A percentile compares a stretch with the other conserved stretches of the same genome.
These are phyloP conservation scores for Drosophila pseudoananassae DNA, from an alignment of 1,140 invertebrate species.

Conservation along the genomic window DNA sequence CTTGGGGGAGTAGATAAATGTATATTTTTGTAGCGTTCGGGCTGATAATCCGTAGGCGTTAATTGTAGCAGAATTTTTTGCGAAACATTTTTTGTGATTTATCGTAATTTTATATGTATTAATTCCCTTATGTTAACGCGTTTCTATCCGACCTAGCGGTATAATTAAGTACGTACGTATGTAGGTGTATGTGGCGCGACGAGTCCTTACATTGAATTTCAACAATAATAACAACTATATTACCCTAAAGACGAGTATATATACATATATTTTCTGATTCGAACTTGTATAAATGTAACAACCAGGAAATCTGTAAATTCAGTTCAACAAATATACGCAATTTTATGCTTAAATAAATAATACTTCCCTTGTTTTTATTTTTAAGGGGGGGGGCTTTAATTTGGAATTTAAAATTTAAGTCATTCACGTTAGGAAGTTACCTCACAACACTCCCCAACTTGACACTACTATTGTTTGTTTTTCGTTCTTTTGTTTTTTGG, in stretches of 20 bases:
- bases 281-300: constrained; percentile 53
- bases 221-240: constrained; percentile 59
- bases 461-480: constrained; percentile 10
- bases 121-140: constrained; percentile 57
- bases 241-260: constrained; percentile 46
- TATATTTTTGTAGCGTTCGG: constrained; percentile 69
- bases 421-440: constrained; percentile 13
- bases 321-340: constrained; percentile 60
- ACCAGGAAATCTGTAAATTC: constrained; percentile 42
- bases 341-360: constrained; percentile 57
- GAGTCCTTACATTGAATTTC: constrained; percentile 65
- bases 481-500: not conserved
- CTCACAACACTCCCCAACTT: constrained; percentile 22
- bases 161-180: constrained; percentile 23
- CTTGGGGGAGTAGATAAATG: constrained; percentile 49
- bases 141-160: constrained; percentile 57
- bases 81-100: constrained; percentile 78
- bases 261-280: constrained; percentile 71
- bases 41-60: constrained; percentile 54
- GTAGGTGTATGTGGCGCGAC: constrained; percentile 16
- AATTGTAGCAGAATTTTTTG: constrained; percentile 75
- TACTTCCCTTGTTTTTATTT: too few relatives aligned
- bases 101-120: constrained; percentile 70
- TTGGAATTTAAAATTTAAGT: not conserved
- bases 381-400: not conserved